phyloP scores from a whole-genome alignment of 2,888 invertebrate species.

The Miltochrista miniata region DNA sequence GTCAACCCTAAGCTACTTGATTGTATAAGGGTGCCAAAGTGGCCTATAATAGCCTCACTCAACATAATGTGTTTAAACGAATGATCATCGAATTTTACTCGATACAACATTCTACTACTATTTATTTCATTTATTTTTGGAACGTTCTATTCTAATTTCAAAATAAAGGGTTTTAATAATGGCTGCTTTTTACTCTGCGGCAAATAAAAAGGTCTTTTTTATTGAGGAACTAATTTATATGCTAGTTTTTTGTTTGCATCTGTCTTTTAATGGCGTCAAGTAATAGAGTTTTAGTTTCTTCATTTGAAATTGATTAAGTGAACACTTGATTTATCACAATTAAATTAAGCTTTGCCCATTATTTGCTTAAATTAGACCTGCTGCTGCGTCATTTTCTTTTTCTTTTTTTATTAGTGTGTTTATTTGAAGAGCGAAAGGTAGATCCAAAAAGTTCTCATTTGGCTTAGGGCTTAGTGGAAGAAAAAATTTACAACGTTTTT shows the following conservation, averaged over 20 bases:
- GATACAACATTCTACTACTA: slow-evolving; percentile 27
- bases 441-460: too few species aligned
- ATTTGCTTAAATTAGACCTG: too few species aligned
- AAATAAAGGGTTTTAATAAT: slow-evolving; percentile 31
- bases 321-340: not conserved
- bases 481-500: too few species aligned
- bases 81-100: slow-evolving; percentile 39
- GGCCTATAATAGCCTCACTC: slow-evolving; percentile 41
- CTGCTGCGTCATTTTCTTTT: too few species aligned
- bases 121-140: slow-evolving; percentile 34
- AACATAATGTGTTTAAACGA: slow-evolving; percentile 42
- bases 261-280: not conserved
- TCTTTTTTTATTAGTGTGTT: too few species aligned
- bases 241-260: not conserved
- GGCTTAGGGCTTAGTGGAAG: too few species aligned
- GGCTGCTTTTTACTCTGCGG: slow-evolving; percentile 20
- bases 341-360: too few species aligned
- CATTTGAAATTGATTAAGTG: too few species aligned
- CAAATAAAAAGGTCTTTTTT: slow-evolving; percentile 27
- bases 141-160: slow-evolving; percentile 28
- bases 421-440: too few species aligned
- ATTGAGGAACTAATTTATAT: slow-evolving; percentile 22
- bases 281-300: too few species aligned
- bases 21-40: slow-evolving; percentile 44
- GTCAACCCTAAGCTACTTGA: slow-evolving; percentile 30